These are phyloP conservation scores for Bubo bubo DNA, from an alignment of 2,113 vertebrate genomes.

Conservation along the genomic window DNA sequence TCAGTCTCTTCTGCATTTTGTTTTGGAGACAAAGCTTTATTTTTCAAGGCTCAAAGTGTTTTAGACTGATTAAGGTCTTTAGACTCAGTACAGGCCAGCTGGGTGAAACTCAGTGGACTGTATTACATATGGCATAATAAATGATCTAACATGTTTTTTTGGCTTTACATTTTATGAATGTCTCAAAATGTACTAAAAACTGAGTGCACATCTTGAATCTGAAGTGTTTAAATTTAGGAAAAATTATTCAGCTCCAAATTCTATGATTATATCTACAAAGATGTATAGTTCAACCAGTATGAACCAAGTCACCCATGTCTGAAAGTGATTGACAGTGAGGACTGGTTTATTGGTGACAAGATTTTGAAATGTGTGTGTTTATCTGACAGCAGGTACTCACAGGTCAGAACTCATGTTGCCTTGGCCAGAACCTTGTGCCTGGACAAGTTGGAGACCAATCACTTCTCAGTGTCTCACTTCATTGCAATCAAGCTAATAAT, in stretches of 20 bases:
- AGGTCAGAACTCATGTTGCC: background rate
- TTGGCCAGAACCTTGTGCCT: background rate
- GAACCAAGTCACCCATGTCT: background rate
- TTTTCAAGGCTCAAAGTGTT: background rate
- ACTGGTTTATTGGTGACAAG: background rate
- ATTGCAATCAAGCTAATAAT: background rate
- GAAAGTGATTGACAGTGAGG: background rate
- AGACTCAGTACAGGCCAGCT: background rate
- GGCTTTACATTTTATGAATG: background rate
- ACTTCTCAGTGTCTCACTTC: background rate
- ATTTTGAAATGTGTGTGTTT: background rate
- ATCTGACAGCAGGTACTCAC: background rate
- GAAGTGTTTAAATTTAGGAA: background rate
- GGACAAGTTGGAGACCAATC: background rate
- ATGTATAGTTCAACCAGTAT: background rate
- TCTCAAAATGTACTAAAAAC: background rate
- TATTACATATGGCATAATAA: background rate
- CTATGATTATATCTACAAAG: background rate
- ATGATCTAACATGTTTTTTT: background rate
- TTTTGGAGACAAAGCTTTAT: background rate
- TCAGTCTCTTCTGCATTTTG: background rate
- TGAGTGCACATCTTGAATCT: background rate
- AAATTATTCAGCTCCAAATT: background rate
- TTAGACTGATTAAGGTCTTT: background rate
- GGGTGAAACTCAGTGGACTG: background rate